Evolutionary conservation across 2,888 invertebrate genomes (phyloP).

Genomic region (Acanthacorydalis orientalis): DNA sequence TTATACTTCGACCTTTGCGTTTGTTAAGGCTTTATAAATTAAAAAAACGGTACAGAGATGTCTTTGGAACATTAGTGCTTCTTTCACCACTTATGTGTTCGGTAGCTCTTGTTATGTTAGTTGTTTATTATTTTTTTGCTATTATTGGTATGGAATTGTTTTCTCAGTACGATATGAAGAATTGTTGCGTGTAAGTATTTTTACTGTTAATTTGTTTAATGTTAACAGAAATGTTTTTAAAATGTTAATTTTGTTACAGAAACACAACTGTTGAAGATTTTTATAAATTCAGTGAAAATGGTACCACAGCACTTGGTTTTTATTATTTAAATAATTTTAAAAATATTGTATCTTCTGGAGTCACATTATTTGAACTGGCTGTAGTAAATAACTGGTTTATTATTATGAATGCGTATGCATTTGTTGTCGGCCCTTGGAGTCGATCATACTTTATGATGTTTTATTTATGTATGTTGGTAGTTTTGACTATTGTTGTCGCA

Average conservation of each 20-base stretch:
- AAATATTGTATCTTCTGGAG: conserved; percentile 57
- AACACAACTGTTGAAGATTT: conserved; percentile 74
- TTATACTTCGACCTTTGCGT: conserved; percentile 52
- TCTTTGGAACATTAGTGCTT: conserved; percentile 66
- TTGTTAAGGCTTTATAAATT: conserved; percentile 56
- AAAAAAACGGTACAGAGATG: conserved; percentile 67
- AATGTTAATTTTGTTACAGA: conserved; percentile 26
- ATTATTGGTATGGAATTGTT: conserved; percentile 84
- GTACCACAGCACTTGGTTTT: conserved; percentile 55
- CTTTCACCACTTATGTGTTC: conserved; percentile 70
- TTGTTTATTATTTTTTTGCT: conserved; percentile 77
- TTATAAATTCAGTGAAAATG: conserved; percentile 52
- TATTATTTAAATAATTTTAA: conserved; percentile 78
- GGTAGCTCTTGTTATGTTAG: conserved; percentile 65
- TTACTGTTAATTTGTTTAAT: conserved; percentile 9
- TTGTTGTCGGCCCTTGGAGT: conserved; percentile 51
- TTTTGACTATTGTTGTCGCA: conserved; percentile 79
- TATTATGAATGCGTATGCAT: conserved; percentile 72
- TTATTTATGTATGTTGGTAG: conserved; percentile 78
- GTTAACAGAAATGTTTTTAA: neutral
- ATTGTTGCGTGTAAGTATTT: conserved; percentile 63
- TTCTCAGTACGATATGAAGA: conserved; percentile 51
- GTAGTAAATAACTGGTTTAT: conserved; percentile 91
- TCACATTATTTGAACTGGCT: conserved; percentile 76
- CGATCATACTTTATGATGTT: conserved; percentile 79